A percentile compares a stretch with the other conserved stretches of the same genome.
Conservation (phyloP, 2,797 vertebrate genomes). For the Pagetopsis macropterus region DNA sequence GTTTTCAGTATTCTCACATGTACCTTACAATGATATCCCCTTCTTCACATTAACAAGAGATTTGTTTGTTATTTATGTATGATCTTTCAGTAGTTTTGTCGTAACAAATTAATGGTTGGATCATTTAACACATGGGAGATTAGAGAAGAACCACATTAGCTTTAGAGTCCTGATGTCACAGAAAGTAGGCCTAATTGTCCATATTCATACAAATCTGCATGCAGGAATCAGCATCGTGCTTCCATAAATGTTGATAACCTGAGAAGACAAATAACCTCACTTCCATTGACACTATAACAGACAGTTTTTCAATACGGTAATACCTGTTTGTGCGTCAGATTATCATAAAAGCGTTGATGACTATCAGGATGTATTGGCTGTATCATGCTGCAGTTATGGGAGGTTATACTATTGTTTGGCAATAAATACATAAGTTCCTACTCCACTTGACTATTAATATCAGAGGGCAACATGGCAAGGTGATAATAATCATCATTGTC, state of each 20-base stretch:
- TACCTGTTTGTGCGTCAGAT: not conserved
- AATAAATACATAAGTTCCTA: not conserved
- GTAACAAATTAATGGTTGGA: not conserved
- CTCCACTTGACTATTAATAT: not conserved
- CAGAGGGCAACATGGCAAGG: not conserved
- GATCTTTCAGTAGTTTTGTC: not conserved
- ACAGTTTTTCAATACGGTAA: not conserved
- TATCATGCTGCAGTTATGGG: not conserved
- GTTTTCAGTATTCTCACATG: not conserved
- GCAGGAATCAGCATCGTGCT: not conserved
- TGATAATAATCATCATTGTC: not conserved
- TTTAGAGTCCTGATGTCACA: not conserved
- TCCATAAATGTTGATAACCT: not conserved
- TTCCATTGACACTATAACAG: not conserved
- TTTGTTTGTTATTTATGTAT: not conserved
- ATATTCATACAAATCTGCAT: not conserved
- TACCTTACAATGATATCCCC: not conserved
- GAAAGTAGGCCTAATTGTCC: not conserved
- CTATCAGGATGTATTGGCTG: not conserved
- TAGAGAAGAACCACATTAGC: not conserved
- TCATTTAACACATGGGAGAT: not conserved
- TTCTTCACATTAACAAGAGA: slow-evolving; percentile 1
- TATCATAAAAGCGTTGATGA: not conserved
- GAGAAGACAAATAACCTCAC: not conserved
- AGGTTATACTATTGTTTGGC: not conserved